Conservation (phyloP, 2,113 vertebrate genomes). For the Lagopus muta region DNA sequence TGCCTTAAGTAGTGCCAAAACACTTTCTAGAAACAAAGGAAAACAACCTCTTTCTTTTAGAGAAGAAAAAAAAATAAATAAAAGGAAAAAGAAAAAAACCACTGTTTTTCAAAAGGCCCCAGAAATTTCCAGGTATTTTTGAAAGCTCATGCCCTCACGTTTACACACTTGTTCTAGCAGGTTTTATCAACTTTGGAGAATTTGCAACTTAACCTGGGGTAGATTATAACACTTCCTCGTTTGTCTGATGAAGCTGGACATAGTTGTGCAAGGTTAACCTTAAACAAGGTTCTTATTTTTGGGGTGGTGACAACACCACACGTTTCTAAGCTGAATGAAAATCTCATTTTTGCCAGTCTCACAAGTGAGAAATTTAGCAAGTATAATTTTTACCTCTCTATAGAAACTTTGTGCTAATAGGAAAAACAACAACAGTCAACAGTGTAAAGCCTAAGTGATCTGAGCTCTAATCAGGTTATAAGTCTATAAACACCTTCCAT, state of each 20-base stretch:
- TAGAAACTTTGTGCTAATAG: neutral
- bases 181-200: neutral
- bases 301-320: accelerated
- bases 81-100: neutral
- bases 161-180: neutral
- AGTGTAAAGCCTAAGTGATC: neutral
- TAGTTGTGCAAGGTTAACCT: neutral
- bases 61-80: neutral
- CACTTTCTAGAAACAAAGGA: constrained; percentile 5
- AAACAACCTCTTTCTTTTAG: neutral
- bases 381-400: neutral
- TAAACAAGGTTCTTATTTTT: neutral
- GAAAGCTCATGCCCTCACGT: neutral
- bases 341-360: neutral
- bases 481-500: neutral
- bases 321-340: neutral
- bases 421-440: neutral
- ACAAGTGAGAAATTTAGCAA: neutral
- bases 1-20: constrained; percentile 3
- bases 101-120: neutral
- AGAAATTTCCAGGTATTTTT: neutral
- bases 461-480: neutral
- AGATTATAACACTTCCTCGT: neutral
- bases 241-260: neutral
- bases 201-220: neutral